Base-by-base conservation (phyloP, 1,140 invertebrate genomes). In the Paraescarpia echinospica region DNA sequence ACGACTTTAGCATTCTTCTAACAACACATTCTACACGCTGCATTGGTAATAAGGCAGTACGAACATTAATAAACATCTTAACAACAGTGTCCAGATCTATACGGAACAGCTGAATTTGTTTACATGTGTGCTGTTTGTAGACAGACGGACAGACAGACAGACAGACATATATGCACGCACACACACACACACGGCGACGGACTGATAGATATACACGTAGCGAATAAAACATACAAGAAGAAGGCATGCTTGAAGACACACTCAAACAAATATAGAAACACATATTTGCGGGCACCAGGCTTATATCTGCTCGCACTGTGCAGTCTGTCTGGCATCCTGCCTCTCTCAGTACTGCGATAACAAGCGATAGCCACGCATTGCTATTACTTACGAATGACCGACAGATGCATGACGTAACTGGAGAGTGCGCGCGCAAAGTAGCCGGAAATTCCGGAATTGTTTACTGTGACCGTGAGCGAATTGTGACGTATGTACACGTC, bases 341-440 rank as follows among this genome's bases (percentile, higher is more conserved):
- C 59, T 27, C 8, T 77, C 12, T 12, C 59, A 2, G 59, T 77
- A 27, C 12, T 2, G 59, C 59, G 59, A 77, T 77, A 77, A 27
- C 59, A 77, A 31, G 22, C 59, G 59, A 77, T 77, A 77, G 22
- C 59, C 4, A 77, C 8, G 14, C 59, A 2, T 77, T 2, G 4
- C 18, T 77, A 27, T 18, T 12, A 14, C 59, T 77, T 77, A 77
- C 59, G 59, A 77, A 77, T 18, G 95, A 95, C 93, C 95, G 95
- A 91, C 94, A 92, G 90, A n/a, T 27, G 34, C 35, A 34, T 89
- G 88, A 34, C 51, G 91, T 35, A 33, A 48, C 5, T 92, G 35
- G 48, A 92, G 51, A 92, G 34, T 92, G 91, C 35, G 51, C 33
- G 35, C 90, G 90, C 90, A 91, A 22, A 18, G 90, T 91, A 41